These are phyloP conservation scores for Agonopterix heracliana DNA, from an alignment of 2,888 invertebrate genomes.

Conservation along the genomic window DNA sequence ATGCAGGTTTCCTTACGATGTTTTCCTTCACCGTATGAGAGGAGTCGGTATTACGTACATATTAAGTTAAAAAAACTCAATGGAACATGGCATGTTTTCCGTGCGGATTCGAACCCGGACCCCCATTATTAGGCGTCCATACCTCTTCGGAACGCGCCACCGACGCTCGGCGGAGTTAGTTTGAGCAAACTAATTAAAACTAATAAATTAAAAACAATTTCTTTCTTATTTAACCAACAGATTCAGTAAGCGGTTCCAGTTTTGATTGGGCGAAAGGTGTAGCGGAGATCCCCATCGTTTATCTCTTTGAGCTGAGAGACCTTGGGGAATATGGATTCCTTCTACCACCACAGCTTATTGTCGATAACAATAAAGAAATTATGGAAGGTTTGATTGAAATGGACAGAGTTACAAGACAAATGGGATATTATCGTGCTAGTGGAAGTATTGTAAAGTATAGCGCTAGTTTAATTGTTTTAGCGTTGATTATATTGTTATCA, in stretches of 20 bases:
- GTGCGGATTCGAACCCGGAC: no score
- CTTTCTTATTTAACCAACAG: slow-evolving; percentile 26
- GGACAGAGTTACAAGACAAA: slow-evolving; percentile 19
- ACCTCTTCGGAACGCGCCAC: no score
- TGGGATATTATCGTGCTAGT: slow-evolving; percentile 17
- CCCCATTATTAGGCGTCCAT: no score
- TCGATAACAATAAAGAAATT: slow-evolving; percentile 46
- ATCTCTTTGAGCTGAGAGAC: slow-evolving; percentile 72
- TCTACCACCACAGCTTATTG: slow-evolving; percentile 58
- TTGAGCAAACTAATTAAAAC: no score
- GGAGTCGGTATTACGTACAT: no score
- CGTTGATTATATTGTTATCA: slow-evolving; percentile 1
- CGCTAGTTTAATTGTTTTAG: slow-evolving; percentile 1
- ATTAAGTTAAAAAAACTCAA: no score
- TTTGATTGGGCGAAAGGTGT: slow-evolving; percentile 71
- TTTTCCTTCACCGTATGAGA: no score
- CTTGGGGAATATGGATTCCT: slow-evolving; percentile 66
- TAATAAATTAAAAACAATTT: no score
- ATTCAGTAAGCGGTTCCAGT: slow-evolving; percentile 50
- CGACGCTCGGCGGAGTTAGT: no score
- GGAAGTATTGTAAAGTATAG: not conserved
- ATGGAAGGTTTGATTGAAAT: slow-evolving; percentile 37
- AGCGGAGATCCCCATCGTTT: slow-evolving; percentile 61
- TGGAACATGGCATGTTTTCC: no score
- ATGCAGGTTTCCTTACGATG: no score